phyloP scores from a whole-genome alignment of 2,113 vertebrate species.

The Poeciliopsis turrubarensis region DNA sequence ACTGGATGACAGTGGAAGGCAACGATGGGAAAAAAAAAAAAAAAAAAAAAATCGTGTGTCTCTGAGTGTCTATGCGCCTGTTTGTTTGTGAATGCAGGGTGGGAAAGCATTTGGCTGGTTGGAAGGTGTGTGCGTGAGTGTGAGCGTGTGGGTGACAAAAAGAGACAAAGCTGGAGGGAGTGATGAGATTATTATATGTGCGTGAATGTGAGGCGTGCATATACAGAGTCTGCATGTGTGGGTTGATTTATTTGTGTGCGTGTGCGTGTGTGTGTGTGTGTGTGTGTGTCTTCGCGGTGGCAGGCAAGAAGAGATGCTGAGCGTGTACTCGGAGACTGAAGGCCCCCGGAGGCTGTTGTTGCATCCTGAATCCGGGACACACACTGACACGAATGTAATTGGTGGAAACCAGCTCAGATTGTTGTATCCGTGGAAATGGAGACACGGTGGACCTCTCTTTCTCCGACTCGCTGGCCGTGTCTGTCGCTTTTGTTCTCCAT shows the following conservation, averaged over 20 bases:
- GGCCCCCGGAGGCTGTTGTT: conserved; percentile 73
- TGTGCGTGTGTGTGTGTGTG: conserved; percentile 36
- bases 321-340: conserved; percentile 62
- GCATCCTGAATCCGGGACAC: conserved; percentile 74
- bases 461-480: conserved; percentile 43
- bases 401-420: conserved; percentile 74
- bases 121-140: conserved; percentile 37
- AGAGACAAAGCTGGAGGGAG: conserved; percentile 63
- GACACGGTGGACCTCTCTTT: conserved; percentile 48
- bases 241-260: conserved; percentile 30
- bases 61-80: conserved; percentile 9
- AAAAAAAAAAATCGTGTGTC: conserved; percentile 30
- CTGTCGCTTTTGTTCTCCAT: conserved; percentile 26
- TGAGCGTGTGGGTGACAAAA: conserved; percentile 54
- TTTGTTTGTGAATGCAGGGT: conserved; percentile 25
- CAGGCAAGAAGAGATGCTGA: conserved; percentile 44
- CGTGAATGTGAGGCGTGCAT: conserved; percentile 42
- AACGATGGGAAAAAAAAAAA: conserved; percentile 41
- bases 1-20: conserved; percentile 48
- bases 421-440: conserved; percentile 55
- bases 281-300: conserved; percentile 44
- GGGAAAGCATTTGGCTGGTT: conserved; percentile 44
- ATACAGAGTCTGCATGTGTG: conserved; percentile 33
- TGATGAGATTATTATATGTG: conserved; percentile 65
- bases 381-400: conserved; percentile 79